Evolutionary conservation across 2,113 vertebrate species (phyloP).

Genomic region (Diphyllodes magnificus): DNA sequence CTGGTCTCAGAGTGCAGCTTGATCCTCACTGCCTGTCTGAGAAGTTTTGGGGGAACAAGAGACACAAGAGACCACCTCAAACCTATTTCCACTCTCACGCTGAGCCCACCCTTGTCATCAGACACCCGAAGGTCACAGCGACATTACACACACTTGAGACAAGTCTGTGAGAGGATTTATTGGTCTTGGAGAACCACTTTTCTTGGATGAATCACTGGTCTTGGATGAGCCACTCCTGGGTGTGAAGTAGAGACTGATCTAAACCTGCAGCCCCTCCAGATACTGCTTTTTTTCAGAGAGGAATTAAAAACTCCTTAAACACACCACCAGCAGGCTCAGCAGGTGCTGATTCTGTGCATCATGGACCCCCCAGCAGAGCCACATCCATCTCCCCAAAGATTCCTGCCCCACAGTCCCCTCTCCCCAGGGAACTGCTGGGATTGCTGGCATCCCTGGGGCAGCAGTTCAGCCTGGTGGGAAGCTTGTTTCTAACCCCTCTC

Average conservation of each 20-base stretch:
- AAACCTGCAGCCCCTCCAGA: not conserved
- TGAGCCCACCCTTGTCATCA: not conserved
- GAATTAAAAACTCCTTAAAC: not conserved
- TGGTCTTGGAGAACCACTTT: not conserved
- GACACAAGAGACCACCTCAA: not conserved
- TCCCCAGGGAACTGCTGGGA: fast-evolving
- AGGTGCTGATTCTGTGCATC: not conserved
- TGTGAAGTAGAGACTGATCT: not conserved
- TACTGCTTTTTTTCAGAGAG: not conserved
- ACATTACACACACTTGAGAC: not conserved
- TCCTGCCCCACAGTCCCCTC: not conserved
- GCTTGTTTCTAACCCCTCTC: not conserved
- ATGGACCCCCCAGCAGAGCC: not conserved
- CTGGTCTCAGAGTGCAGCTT: not conserved
- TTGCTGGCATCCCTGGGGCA: not conserved
- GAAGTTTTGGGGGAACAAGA: not conserved
- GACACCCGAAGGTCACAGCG: not conserved
- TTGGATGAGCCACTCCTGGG: not conserved
- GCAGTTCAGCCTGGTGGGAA: fast-evolving
- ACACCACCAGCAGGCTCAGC: not conserved
- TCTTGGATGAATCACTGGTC: not conserved
- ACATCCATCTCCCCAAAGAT: not conserved
- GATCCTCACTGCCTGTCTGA: not conserved
- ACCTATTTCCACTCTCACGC: not conserved
- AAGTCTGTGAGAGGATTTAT: not conserved